Base-by-base conservation (phyloP, 2,888 invertebrate genomes). In the Trichogramma evanescens region DNA sequence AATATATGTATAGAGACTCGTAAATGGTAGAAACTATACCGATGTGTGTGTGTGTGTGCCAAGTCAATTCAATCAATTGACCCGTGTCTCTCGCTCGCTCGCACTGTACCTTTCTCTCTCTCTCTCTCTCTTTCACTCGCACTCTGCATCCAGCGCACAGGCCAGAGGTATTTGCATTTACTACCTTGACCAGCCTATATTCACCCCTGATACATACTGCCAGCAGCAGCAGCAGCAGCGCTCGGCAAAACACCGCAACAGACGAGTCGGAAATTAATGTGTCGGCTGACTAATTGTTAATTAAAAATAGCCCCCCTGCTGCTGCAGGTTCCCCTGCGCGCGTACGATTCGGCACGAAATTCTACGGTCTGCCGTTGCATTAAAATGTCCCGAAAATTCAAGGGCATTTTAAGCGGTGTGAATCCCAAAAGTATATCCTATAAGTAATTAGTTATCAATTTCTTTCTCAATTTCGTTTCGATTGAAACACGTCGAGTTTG, bases 1-100 rank as follows among this genome's bases (percentile, higher is more conserved):
- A 45, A 10, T 9, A 10, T 2, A 2, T 2, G 45, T 45, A 45
- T 9, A 10, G 45, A 10, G 45, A 10, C 9, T 45, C 10, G 45
- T 8, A 45, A 45, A 45, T 45, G 45, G 45, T 45, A 45, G 9
- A 9, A 8, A 8, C 8, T 8, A 8, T 8, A 45, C 45, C 9
- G 9, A 45, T n/a, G 45, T 8, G 2, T 2, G 45, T 45, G n/a
- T n/a, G 39, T 26, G 54, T 69, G 66, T 67, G 63, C 65, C 66
- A 70, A 76, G 74, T 76, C 75, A 74, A 77, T 77, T 76, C 74
- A 73, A 77, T 77, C 76, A 77, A 76, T 76, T 74, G 76, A 70
- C 68, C 66, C 67, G 65, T 66, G 13, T 13, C n/a, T 9, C 26
- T 26, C 26, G 26, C 26, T 26, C 26, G 26, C 26, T 26, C 26